Evolutionary conservation across 1,140 invertebrate genomes (phyloP), one percentile per base, ranked within the genome.

Genomic region (Chymomyza costata): DNA sequence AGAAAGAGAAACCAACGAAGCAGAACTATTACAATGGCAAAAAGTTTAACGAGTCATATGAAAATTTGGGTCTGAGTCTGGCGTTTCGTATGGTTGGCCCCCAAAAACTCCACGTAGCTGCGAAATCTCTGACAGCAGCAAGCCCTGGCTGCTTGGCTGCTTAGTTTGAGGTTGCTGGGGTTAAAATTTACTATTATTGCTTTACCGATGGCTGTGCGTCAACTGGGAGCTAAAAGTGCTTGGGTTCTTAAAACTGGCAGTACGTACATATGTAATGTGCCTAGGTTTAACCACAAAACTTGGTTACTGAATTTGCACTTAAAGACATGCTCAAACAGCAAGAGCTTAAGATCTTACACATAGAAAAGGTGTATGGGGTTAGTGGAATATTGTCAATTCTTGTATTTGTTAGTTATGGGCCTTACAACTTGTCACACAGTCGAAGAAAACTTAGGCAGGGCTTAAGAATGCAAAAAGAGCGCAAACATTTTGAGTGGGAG

Each of bases 11-110:
- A 68, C 56, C 68, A 80, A 55, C 73, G 64, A 56, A 68, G 74
- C 74, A 80, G 44, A 73, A 80, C 73, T 80, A 73, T 80, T 80
- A 80, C 73, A 80, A 81, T 68, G 56, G 64, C 68, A 80, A 68
- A 78, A 80, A 81, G 73, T 80, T 80, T 65, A 81, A 67, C 73
- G 64, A 81, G 59, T 73, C 73, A 73, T 81, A 64, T 61, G 73
- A 71, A 65, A 70, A 48, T 52, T 50, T 49, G 14, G 13, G 21
- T 35, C 19, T 10, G 16, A 32, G 18, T 16, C 7, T 8, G 10
- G 7, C 18, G n/a, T n/a, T n/a, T n/a, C n/a, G n/a, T 19, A 18
- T 28, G 34, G 25, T 14, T 39, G 21, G 8, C 3, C 3, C 3
- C 21, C 3, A 5, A 25, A 5, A 25, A 3, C 3, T 25, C 3